Percentiles rank a stretch among this genome's conserved stretches.
Conservation (phyloP, 2,113 vertebrate genomes). For the Megaceryle torquata region DNA sequence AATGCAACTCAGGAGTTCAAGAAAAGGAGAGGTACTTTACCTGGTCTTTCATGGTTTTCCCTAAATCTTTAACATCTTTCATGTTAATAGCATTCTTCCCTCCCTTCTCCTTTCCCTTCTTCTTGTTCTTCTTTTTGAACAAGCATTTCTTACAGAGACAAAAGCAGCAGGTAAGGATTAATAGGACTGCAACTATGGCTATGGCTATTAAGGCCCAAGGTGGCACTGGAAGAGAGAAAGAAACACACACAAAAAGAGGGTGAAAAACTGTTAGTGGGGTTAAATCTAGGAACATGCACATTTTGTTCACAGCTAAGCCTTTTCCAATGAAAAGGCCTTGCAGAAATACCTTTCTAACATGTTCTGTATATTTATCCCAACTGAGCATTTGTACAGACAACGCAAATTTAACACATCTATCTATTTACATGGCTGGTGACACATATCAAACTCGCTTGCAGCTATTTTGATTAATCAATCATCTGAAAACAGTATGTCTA, state of each 20-base stretch:
- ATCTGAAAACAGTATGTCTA: constrained; percentile 47
- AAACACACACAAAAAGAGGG: constrained; percentile 31
- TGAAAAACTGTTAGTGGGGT: constrained; percentile 27
- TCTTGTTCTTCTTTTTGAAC: constrained; percentile 99
- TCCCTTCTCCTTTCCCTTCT: constrained; percentile 99
- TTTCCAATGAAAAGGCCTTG: background rate
- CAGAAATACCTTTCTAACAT: constrained; percentile 5
- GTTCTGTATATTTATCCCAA: background rate
- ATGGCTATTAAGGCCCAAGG: constrained; percentile 98
- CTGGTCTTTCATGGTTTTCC: constrained; percentile 92
- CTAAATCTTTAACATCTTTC: constrained; percentile 95
- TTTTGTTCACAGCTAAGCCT: background rate
- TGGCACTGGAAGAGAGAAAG: constrained; percentile 87
- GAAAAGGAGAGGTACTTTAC: constrained; percentile 74
- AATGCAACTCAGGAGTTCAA: background rate
- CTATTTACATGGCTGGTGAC: constrained; percentile 1
- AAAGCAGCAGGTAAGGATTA: constrained; percentile 98
- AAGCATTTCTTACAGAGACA: constrained; percentile 99
- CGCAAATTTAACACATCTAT: background rate
- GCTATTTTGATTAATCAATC: constrained; percentile 52
- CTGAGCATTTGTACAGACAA: background rate
- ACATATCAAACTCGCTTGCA: constrained; percentile 35
- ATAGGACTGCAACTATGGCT: constrained; percentile 93
- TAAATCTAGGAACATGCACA: background rate
- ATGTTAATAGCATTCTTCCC: constrained; percentile 99